Conservation (phyloP, 2,113 vertebrate genomes). For the Jaculus jaculus region DNA sequence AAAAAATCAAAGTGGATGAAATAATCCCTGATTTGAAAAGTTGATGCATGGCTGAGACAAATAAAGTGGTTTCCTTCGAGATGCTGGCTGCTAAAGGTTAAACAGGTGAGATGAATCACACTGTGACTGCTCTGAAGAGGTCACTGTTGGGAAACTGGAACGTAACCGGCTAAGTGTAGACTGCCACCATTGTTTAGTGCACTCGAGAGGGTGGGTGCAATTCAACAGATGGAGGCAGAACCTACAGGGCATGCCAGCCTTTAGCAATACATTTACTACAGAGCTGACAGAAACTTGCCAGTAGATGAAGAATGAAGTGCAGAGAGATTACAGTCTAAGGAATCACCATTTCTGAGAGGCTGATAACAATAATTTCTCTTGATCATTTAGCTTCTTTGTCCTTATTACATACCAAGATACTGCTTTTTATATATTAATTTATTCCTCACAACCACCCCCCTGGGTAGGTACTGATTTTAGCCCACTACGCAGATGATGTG, state of each 20-base stretch:
- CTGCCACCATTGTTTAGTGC: neutral
- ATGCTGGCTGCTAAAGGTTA: neutral
- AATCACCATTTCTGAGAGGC: neutral
- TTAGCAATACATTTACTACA: neutral
- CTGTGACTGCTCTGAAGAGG: neutral
- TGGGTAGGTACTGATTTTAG: neutral
- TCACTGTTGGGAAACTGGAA: neutral
- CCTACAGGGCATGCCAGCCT: neutral
- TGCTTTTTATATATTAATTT: neutral
- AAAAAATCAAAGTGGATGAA: no score
- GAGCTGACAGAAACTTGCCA: neutral
- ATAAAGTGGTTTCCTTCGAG: neutral
- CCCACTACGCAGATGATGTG: neutral
- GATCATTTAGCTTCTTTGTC: neutral
- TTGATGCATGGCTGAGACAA: neutral
- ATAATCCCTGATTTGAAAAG: neutral
- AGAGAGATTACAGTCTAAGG: neutral
- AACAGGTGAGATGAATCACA: neutral
- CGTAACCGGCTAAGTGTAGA: neutral
- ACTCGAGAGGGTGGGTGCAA: neutral
- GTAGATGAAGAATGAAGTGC: neutral
- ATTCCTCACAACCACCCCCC: neutral
- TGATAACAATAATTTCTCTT: neutral
- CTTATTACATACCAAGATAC: neutral
- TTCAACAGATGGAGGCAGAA: neutral